Base-by-base conservation (phyloP, 2,797 vertebrate species). In the Sus cebifrons region DNA sequence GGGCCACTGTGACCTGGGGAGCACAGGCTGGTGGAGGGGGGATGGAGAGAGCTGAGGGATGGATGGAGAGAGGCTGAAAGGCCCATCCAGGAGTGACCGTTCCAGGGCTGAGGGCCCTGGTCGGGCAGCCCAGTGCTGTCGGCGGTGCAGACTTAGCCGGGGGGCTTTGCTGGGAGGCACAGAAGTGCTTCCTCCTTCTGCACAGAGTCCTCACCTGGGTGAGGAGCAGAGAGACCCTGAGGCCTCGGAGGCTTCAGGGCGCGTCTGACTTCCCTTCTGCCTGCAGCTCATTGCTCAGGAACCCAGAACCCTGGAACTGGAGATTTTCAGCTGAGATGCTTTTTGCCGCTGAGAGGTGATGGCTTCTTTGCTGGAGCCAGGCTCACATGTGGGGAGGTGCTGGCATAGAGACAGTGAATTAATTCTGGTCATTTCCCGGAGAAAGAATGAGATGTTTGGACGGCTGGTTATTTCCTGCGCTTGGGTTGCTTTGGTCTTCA, bases 271-370 rank as follows among this genome's bases (percentile, higher is more conserved):
- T 49, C 67, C 52, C 68, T 56, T 23, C 4, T 75, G 75, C 29
- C 36, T 36, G 58, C 49, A 86, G 16, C 20, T 1, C 21, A 58
- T 15, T 65, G 7, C 29, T 58, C 7, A 21, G 62, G 74, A 23
- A 27, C 44, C 49, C 36, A 1, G 44, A 18, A 6, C 70, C 49
- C 54, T 21, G 90, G 75, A 23, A 40, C 40, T 29, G 16, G 49
- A 81, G 65, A 23, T 58, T 49, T 62, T 36, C 81, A 93, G 90
- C 90, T 86, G 81, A 23, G 81, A 15, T 64, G 93, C 73, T 44
- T 89, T 81, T 92, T 56, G 17, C 70, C 40, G 84, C 58, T 67
- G 67, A 67, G 52, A 73, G 0, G 25, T 44, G 78, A 20, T 15
- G 36, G 20, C 49, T 65, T 64, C 3, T n/a, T 40, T 52, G 84